phyloP scores from a whole-genome alignment of 2,113 vertebrate genomes.

The Serilophus lunatus region DNA sequence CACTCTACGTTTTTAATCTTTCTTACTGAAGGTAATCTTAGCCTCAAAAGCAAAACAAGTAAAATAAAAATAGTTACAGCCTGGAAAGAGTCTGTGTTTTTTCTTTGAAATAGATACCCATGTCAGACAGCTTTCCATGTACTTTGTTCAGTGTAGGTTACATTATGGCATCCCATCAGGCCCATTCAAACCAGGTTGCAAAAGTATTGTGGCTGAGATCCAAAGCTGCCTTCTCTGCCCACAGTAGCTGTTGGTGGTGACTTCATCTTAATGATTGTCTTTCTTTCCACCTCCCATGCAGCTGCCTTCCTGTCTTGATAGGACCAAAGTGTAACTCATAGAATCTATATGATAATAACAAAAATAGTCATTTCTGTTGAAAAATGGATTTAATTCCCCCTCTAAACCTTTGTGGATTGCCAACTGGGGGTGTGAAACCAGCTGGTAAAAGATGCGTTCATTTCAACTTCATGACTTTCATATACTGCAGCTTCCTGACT shows the following conservation, averaged over 20 bases:
- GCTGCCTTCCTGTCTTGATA: slow-evolving; percentile 55
- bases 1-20: not conserved
- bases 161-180: slow-evolving; percentile 29
- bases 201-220: slow-evolving; percentile 29
- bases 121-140: not conserved
- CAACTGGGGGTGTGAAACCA: slow-evolving; percentile 70
- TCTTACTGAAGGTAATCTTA: not conserved
- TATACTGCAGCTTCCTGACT: slow-evolving; percentile 2
- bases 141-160: not conserved
- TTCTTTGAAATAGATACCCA: not conserved
- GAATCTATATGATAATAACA: slow-evolving; percentile 63
- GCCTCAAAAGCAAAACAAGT: slow-evolving; percentile 5
- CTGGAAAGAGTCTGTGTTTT: slow-evolving; percentile 8
- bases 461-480: slow-evolving; percentile 53
- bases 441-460: slow-evolving; percentile 54
- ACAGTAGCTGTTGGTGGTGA: slow-evolving; percentile 23
- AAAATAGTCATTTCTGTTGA: slow-evolving; percentile 62
- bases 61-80: slow-evolving; percentile 29
- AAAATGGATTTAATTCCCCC: slow-evolving; percentile 62
- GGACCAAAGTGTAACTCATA: slow-evolving; percentile 53
- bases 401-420: slow-evolving; percentile 62
- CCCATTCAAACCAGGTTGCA: slow-evolving; percentile 41
- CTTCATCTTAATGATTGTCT: slow-evolving; percentile 40
- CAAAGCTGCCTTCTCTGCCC: not conserved
- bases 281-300: slow-evolving; percentile 60